phyloP scores from a whole-genome alignment of 2,888 invertebrate genomes.

The Hydroisotoma schaefferi region DNA sequence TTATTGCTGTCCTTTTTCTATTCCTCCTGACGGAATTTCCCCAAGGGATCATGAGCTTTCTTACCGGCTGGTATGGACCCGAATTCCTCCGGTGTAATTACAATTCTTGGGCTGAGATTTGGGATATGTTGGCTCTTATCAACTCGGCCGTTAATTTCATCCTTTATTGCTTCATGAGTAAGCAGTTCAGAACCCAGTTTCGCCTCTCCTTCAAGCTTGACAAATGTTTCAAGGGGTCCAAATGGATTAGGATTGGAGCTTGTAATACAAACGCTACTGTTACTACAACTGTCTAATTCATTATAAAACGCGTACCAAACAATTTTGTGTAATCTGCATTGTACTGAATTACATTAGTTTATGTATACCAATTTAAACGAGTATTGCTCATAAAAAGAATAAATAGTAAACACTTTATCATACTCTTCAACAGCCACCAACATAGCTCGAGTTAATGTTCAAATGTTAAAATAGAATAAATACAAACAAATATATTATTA shows the following conservation, averaged over 20 bases:
- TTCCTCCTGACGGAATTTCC: slow-evolving; percentile 55
- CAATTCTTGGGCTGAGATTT: slow-evolving; percentile 54
- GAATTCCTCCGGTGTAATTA: slow-evolving; percentile 53
- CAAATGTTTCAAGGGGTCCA: slow-evolving; percentile 32
- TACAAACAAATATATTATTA: too few species aligned
- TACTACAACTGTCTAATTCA: slow-evolving; percentile 32
- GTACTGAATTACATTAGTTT: too few species aligned
- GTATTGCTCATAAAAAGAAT: too few species aligned
- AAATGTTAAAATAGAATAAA: too few species aligned
- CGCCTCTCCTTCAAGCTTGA: slow-evolving; percentile 35
- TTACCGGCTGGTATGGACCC: slow-evolving; percentile 63
- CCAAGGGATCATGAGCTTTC: slow-evolving; percentile 61
- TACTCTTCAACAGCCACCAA: too few species aligned
- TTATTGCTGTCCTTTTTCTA: slow-evolving; percentile 55
- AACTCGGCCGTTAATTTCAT: slow-evolving; percentile 60
- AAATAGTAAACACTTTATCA: too few species aligned
- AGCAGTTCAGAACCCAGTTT: slow-evolving; percentile 56
- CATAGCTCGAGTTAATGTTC: too few species aligned
- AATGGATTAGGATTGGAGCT: slow-evolving; percentile 31
- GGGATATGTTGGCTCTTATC: slow-evolving; percentile 57
- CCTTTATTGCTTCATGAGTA: slow-evolving; percentile 58
- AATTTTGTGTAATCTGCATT: too few species aligned
- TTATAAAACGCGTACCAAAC: too few species aligned
- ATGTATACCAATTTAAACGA: too few species aligned
- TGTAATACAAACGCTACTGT: slow-evolving; percentile 36